Evolutionary conservation across 1,140 invertebrate genomes (phyloP).

Genomic region (Saccostrea echinata): DNA sequence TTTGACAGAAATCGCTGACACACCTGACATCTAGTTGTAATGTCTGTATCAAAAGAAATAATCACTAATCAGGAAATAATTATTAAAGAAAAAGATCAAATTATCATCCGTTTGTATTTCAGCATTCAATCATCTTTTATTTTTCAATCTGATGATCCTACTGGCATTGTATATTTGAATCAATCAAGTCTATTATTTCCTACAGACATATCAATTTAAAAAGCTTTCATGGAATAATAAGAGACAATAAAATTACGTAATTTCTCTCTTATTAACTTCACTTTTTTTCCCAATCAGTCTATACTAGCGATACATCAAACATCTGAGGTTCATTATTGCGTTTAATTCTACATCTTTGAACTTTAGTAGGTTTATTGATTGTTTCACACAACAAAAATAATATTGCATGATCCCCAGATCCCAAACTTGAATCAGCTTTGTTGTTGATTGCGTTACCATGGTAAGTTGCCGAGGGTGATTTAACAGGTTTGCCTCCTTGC

Average conservation of each 20-base stretch:
- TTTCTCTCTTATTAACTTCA: background rate
- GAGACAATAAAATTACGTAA: background rate
- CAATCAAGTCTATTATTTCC: background rate
- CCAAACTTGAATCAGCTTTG: background rate
- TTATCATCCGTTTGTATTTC: background rate
- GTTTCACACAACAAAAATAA: constrained; percentile 12
- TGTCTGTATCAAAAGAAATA: background rate
- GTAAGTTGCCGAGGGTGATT: constrained; percentile 63
- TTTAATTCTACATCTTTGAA: constrained; percentile 31
- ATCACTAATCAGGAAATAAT: background rate
- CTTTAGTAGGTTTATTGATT: constrained; percentile 23
- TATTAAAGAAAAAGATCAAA: background rate
- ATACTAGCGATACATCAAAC: background rate
- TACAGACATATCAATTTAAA: background rate
- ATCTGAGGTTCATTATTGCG: background rate
- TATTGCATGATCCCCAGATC: constrained; percentile 11
- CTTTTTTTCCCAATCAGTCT: background rate
- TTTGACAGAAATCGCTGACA: constrained; percentile 56
- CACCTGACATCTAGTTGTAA: constrained; percentile 59
- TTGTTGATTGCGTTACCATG: constrained; percentile 58
- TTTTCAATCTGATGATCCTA: background rate
- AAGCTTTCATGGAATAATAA: background rate
- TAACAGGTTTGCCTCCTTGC: constrained; percentile 59
- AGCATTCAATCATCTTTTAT: background rate
- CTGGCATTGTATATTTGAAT: constrained; percentile 2